These are phyloP conservation scores for Pantelozetes paolii DNA, from an alignment of 2,888 invertebrate genomes.

Conservation along the genomic window DNA sequence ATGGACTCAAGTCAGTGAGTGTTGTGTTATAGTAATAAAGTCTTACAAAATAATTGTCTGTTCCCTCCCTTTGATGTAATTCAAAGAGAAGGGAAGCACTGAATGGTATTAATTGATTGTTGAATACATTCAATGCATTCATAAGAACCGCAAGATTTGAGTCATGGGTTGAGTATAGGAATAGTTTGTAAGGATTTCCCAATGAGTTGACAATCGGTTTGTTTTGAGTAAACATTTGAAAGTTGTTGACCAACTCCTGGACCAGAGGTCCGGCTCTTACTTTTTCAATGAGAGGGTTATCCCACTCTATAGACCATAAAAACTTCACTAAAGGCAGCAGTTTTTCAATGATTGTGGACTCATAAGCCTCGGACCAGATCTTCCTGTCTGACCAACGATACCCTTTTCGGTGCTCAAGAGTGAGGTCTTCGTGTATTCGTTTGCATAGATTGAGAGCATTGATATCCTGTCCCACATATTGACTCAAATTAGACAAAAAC, in stretches of 20 bases:
- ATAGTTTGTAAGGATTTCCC: constrained; percentile 2
- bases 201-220: neutral
- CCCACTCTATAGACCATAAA: constrained; percentile 32
- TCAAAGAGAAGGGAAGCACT: constrained; percentile 40
- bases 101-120: constrained; percentile 24
- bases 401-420: constrained; percentile 19
- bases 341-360: neutral
- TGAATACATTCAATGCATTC: constrained; percentile 34
- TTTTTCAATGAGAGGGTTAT: constrained; percentile 17
- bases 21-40: constrained; percentile 42
- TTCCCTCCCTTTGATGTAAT: constrained; percentile 5
- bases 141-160: constrained; percentile 30
- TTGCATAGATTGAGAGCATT: constrained; percentile 15
- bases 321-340: constrained; percentile 1
- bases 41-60: constrained; percentile 32
- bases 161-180: constrained; percentile 42
- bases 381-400: constrained; percentile 36
- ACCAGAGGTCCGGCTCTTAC: constrained; percentile 23
- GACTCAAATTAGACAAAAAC: constrained; percentile 22
- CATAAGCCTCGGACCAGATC: constrained; percentile 15
- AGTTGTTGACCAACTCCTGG: constrained; percentile 5
- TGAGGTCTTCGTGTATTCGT: neutral
- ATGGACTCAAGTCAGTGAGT: neutral
- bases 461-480: neutral
- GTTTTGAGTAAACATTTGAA: neutral